Evolutionary conservation across 2,888 invertebrate genomes (phyloP).

Genomic region (Metellina segmentata): DNA sequence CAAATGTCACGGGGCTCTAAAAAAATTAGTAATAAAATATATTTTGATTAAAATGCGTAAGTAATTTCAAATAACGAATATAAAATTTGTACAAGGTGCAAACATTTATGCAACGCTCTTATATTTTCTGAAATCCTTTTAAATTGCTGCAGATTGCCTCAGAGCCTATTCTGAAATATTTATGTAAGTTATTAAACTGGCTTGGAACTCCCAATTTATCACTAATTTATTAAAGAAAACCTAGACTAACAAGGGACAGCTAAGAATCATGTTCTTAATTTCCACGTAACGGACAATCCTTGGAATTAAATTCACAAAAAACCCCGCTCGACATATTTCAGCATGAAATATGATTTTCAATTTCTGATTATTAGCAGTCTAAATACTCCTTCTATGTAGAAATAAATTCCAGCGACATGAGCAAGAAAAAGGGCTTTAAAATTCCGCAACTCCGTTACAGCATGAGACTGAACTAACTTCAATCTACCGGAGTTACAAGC

Average conservation of each 20-base stretch:
- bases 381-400: neutral
- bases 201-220: neutral
- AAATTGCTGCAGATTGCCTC: no score
- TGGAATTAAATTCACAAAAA: neutral
- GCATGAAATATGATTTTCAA: neutral
- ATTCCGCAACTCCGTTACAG: slow-evolving; percentile 1
- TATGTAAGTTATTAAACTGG: neutral
- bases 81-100: no score
- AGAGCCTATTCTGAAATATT: neutral
- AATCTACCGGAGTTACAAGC: slow-evolving; percentile 23
- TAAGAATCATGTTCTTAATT: neutral
- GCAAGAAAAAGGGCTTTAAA: slow-evolving; percentile 8
- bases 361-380: neutral
- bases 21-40: no score
- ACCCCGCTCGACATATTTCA: neutral
- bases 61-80: no score
- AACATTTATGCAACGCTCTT: no score
- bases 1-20: no score
- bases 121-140: no score
- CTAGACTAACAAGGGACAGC: neutral
- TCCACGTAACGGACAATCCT: neutral
- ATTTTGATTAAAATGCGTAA: no score
- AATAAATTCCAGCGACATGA: neutral
- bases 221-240: neutral
- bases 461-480: slow-evolving; percentile 29